phyloP scores from a whole-genome alignment of 2,113 vertebrate species.

The Anguilla rostrata region DNA sequence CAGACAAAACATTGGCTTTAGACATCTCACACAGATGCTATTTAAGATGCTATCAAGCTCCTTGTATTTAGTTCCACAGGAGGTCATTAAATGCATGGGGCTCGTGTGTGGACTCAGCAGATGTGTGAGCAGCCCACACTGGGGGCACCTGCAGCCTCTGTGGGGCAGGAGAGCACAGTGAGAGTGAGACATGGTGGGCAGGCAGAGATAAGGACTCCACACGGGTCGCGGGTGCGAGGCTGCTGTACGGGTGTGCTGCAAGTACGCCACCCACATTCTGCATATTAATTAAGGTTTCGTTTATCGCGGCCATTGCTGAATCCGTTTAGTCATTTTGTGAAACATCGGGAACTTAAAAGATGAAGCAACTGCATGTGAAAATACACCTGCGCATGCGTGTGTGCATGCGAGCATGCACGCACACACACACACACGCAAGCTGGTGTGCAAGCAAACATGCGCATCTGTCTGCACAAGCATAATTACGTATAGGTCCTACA shows the following conservation, averaged over 20 bases:
- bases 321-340: not conserved
- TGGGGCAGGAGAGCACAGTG: not conserved
- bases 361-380: too few species aligned
- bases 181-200: conserved; percentile 5
- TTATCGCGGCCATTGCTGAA: not conserved
- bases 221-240: not conserved
- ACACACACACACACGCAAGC: not conserved
- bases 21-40: not conserved
- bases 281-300: conserved; percentile 4
- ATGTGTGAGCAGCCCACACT: not conserved
- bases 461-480: not conserved
- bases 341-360: not conserved
- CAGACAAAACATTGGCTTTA: not conserved
- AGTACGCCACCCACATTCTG: not conserved
- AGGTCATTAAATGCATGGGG: not conserved
- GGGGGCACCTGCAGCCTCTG: not conserved
- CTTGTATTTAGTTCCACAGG: not conserved
- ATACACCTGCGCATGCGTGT: not conserved
- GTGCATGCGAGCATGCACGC: not conserved
- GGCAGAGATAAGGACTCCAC: not conserved
- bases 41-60: not conserved
- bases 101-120: not conserved
- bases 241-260: not conserved
- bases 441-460: not conserved
- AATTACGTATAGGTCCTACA: not conserved